A percentile compares a stretch with the other conserved stretches of the same genome.
Conservation (phyloP, 64 coral and sea anemone genomes). For the Porites lutea region DNA sequence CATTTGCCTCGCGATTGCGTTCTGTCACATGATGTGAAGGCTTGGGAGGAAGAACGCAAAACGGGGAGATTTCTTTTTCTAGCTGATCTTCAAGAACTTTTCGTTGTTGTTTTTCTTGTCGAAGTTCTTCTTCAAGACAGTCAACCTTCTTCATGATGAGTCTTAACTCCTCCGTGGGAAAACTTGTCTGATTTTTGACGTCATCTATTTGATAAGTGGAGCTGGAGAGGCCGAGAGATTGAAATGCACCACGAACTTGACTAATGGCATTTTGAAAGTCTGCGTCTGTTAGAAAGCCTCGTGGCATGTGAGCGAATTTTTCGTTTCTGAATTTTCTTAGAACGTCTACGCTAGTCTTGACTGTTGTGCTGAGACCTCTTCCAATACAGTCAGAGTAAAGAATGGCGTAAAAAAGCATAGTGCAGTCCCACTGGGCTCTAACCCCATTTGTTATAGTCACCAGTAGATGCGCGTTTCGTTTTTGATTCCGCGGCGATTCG, state of each 20-base stretch:
- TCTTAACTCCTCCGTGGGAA: constrained; percentile 41
- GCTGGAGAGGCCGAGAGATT: constrained; percentile 11
- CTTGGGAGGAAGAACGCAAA: constrained; percentile 54
- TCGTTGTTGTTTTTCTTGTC: constrained; percentile 23
- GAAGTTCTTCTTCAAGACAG: background rate
- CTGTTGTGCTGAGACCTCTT: constrained; percentile 9
- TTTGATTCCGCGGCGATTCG: constrained; percentile 28
- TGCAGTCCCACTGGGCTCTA: constrained; percentile 24
- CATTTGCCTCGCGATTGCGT: constrained; percentile 15
- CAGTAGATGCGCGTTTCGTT: background rate
- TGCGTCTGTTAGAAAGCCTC: constrained; percentile 21
- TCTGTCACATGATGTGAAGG: constrained; percentile 35
- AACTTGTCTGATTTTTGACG: constrained; percentile 49
- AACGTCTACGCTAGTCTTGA: constrained; percentile 29
- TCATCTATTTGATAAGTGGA: constrained; percentile 6
- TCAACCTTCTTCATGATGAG: background rate
- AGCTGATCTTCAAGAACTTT: constrained; percentile 4
- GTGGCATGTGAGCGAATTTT: constrained; percentile 30
- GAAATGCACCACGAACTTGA: constrained; percentile 33
- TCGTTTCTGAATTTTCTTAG: constrained; percentile 53
- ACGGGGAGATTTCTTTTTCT: background rate
- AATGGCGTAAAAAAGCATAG: constrained; percentile 29
- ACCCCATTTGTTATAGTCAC: constrained; percentile 1
- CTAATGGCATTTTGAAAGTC: constrained; percentile 28
- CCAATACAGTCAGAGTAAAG: constrained; percentile 58